Percentiles rank a stretch among this genome's conserved stretches.
Conservation (phyloP, 2,113 vertebrate genomes). For the Aspidoscelis tigris region DNA sequence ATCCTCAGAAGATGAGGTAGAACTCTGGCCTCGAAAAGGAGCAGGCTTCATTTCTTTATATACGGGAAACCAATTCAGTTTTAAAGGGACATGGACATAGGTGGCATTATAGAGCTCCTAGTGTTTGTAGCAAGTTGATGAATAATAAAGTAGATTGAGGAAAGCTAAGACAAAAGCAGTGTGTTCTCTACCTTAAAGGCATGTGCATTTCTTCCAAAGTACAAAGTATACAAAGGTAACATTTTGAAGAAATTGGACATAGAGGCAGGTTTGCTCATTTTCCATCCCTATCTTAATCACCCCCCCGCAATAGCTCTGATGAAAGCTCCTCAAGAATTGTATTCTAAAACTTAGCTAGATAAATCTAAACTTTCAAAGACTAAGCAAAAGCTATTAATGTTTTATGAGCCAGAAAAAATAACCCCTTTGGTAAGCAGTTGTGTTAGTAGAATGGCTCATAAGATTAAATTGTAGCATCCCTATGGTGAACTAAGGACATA, state of each 20-base stretch:
- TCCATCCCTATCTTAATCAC: background rate
- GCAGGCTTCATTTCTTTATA: too few species aligned
- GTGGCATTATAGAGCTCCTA: too few species aligned
- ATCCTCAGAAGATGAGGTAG: too few species aligned
- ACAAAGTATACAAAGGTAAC: background rate
- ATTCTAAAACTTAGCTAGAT: background rate
- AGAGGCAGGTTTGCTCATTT: background rate
- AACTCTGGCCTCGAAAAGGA: too few species aligned
- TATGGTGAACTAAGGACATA: background rate
- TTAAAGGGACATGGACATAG: too few species aligned
- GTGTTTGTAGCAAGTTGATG: too few species aligned
- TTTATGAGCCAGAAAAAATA: background rate
- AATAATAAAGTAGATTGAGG: too few species aligned
- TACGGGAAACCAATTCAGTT: too few species aligned
- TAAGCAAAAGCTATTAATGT: background rate
- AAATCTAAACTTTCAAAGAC: background rate
- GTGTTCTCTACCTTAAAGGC: too few species aligned
- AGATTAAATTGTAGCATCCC: background rate
- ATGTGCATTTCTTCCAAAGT: background rate
- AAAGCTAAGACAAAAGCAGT: too few species aligned
- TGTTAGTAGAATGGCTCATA: background rate
- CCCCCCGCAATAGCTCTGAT: background rate
- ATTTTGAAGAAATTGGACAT: background rate
- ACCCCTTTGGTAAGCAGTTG: background rate
- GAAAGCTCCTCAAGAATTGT: background rate